phyloP scores from a whole-genome alignment of 1,140 invertebrate species.

The Potamilus streckersoni region DNA sequence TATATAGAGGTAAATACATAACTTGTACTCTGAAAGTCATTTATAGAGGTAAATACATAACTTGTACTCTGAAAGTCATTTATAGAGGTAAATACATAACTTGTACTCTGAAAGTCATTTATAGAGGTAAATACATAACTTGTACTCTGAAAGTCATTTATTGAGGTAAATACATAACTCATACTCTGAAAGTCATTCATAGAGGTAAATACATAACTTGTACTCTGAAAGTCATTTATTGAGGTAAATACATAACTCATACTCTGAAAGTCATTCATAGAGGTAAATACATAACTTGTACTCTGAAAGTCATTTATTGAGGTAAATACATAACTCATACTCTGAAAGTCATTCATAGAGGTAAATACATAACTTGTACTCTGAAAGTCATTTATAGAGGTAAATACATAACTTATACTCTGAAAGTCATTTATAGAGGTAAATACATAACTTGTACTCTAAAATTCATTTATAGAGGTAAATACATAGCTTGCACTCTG shows the following conservation, averaged over 20 bases:
- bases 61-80: not conserved
- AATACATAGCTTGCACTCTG: constrained; percentile 4
- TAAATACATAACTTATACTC: not conserved
- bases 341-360: constrained; percentile 4
- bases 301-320: no score
- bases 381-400: constrained; percentile 7
- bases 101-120: not conserved
- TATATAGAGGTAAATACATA: constrained; percentile 5
- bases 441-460: constrained; percentile 6
- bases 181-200: no score
- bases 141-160: no score
- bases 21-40: no score
- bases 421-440: no score
- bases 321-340: no score
- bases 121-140: no score
- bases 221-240: not conserved
- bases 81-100: not conserved
- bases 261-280: not conserved
- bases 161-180: no score
- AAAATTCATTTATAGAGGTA: not conserved
- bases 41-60: not conserved
- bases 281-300: no score
- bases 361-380: not conserved
- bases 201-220: constrained; percentile 3
- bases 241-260: constrained; percentile 4